These are phyloP conservation scores for Hippopotamus amphibius DNA, from an alignment of 2,113 vertebrate species.

Conservation along the genomic window DNA sequence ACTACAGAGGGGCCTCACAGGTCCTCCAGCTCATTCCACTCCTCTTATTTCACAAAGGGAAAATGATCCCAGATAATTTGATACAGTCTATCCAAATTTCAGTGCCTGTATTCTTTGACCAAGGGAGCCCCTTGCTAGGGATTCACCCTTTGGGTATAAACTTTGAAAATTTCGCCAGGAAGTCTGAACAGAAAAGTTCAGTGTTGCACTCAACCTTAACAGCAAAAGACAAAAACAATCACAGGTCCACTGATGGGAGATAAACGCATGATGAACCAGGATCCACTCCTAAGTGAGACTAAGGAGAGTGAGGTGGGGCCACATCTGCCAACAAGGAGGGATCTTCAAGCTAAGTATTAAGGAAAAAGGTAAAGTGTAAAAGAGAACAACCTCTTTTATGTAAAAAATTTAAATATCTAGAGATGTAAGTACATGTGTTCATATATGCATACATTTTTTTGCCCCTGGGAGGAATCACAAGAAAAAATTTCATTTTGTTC, in stretches of 20 bases:
- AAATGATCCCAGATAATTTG: neutral
- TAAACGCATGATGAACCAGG: neutral
- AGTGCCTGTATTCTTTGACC: neutral
- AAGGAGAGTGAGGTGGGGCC: neutral
- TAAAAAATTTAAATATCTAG: slow-evolving; percentile 3
- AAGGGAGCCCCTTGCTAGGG: neutral
- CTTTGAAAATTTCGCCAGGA: slow-evolving; percentile 1
- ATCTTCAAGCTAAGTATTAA: neutral
- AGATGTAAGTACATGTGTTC: neutral
- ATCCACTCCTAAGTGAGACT: neutral
- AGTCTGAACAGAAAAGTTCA: neutral
- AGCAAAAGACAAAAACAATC: neutral
- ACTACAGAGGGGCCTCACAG: neutral
- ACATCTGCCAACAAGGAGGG: neutral
- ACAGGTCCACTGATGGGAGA: neutral
- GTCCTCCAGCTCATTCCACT: neutral
- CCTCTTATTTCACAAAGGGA: neutral
- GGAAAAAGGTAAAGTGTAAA: neutral
- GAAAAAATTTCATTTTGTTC: slow-evolving; percentile 6
- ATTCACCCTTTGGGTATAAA: neutral
- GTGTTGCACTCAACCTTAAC: neutral
- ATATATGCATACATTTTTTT: neutral
- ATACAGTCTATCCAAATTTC: slow-evolving; percentile 15
- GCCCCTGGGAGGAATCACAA: neutral
- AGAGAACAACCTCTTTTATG: neutral